Base-by-base conservation (phyloP, 92 coral and sea anemone genomes). In the Virgularia gustaviana region DNA sequence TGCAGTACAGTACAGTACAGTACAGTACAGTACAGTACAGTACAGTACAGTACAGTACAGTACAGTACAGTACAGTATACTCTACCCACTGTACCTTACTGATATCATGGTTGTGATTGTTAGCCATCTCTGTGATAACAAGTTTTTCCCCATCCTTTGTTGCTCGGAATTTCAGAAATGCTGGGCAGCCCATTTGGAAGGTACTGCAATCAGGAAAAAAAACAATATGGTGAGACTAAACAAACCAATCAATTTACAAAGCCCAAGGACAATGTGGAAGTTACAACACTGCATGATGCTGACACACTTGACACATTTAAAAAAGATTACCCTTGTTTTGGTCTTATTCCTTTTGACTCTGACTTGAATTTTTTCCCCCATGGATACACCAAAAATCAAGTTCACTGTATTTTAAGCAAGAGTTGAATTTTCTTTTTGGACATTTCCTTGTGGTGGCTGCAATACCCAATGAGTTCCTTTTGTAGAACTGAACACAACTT, bases 301-400 rank as follows among this genome's bases (percentile, higher is more conserved):
- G 22, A 47, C 55, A 47, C 23, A 16, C 23, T 47, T 16, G 55
- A 16, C 22, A 16, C 55, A 41, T 8, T 8, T 41, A 41, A 41
- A 54, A 3, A 23, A n/a, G 29, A 12, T 3, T 54, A 54, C 61
- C 22, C 12, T 54, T 54, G 61, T 9, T 54, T 54, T n/a, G 61
- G 61, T 54, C 61, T n/a, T 2, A 24, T 23, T n/a, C 61, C 61
- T 57, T 57, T 57, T 13, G 65, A 57, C 65, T 25, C 20, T 4
- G 65, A 57, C 65, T 57, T 57, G 38, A 57, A 57, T 2, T 57
- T 25, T 57, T 57, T 57, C 65, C 39, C 30, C 65, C 65, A 57
- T 28, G 65, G 5, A 57, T 42, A 57, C 65, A 57, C 35, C 65
- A 42, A 30, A 57, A 30, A 20, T 57, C 39, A 57, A 57, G 29